A percentile compares a stretch with the other conserved stretches of the same genome.
Evolutionary conservation across 35 echinoderm and acorn worm genomes (phyloP).

Genomic region (Diadema setosum): DNA sequence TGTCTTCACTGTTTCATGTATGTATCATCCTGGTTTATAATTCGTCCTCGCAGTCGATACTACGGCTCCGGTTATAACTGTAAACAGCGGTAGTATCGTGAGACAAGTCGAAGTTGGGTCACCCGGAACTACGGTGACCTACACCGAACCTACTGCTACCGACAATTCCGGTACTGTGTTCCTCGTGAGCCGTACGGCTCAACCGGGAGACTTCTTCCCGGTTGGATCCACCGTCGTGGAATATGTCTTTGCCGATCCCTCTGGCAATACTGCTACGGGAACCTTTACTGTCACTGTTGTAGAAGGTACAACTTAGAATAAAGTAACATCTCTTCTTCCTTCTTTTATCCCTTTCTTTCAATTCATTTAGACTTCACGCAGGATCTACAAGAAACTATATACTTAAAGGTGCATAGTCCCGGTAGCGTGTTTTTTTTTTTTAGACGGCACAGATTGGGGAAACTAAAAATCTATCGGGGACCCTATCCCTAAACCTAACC

Average conservation of each 20-base stretch:
- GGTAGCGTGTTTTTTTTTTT: no score
- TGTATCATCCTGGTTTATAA: no score
- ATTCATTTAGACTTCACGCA: no score
- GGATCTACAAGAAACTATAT: no score
- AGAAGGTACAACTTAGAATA: neutral
- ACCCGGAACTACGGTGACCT: neutral
- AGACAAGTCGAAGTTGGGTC: neutral
- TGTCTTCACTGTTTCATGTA: no score
- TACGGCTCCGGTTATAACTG: slow-evolving; percentile 38
- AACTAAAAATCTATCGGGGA: no score
- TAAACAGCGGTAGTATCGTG: neutral
- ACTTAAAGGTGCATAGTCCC: no score
- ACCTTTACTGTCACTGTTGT: neutral
- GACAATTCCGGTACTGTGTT: neutral
- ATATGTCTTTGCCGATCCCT: neutral
- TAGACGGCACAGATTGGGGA: no score
- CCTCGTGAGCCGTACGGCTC: neutral
- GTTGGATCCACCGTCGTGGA: neutral
- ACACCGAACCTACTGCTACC: neutral
- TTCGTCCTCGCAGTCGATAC: no score
- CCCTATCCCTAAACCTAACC: no score
- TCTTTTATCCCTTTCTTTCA: neutral
- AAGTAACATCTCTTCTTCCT: neutral
- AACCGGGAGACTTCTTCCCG: neutral
- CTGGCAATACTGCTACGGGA: neutral